Evolutionary conservation across 2,888 invertebrate species (phyloP), one percentile per base, ranked within the genome.

Genomic region (Mayetiola destructor): DNA sequence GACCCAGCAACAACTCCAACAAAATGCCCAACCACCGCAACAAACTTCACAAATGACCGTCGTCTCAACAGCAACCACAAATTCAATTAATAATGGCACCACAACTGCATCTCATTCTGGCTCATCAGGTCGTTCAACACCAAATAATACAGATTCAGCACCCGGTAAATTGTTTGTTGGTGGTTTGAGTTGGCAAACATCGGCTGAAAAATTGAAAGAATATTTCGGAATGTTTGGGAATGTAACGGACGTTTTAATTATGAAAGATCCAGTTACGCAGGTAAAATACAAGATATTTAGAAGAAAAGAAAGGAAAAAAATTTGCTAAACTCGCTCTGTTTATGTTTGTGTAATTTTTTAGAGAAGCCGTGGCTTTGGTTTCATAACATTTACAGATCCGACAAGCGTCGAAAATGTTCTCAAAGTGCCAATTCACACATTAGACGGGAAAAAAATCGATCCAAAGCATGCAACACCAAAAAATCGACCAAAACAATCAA

Each of bases 221-320:
- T 92, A 92, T 73, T 92, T 92, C 65, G 86, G 88, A 58, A 88
- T 90, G 85, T 92, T 90, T 66, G 92, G 92, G 59, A 84, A 85
- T 5, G 90, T 92, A 62, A 87, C 89, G 32, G 91, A 92, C 70
- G 91, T 92, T 58, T 80, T 91, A 61, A 91, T 92, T 66, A 91
- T 92, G 91, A 91, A 91, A 76, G 91, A 92, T 73, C 91, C 91
- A 1, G 85, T 90, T 37, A 91, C 91, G 62, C 90, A 90, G 87
- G 91, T 91, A 76, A 75, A 74, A 64, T 10, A 6, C 40, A 20
- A 8, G 3, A 20, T 12, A 9, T 20, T 20, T 12, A 18, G 20
- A 23, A 14, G 21, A 55, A 56, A 56, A 23, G 29, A n/a, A 55
- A 42, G 9, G n/a, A 16, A 27, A 37, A 20, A 32, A n/a, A 37